Base-by-base conservation (phyloP, 2,797 vertebrate genomes). In the Danio albolineatus region DNA sequence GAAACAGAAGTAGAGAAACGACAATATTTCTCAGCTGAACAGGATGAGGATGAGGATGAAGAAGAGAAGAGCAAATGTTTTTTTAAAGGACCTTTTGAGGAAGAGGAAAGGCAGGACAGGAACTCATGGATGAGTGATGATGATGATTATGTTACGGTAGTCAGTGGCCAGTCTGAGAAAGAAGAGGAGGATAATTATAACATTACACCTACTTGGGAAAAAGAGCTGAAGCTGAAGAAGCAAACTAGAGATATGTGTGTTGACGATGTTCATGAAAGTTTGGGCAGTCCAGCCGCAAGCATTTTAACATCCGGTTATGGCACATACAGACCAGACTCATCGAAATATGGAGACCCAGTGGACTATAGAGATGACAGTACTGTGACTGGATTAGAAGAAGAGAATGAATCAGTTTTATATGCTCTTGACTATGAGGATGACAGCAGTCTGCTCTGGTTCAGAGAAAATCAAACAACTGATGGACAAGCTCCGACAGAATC, bases 301-400 rank as follows among this genome's bases (percentile, higher is more conserved):
- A 56, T 88, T 59, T 80, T 90, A 83, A 94, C 93, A 0, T 94
- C 92, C 0, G 93, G 91, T 3, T 93, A 93, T 10, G 90, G 90
- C 44, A 94, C 91, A 4, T 89, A 86, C 82, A 85, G 87, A 60
- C 85, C 88, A 0, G 87, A 80, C 60, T 86, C 84, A 0, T 69
- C 46, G 36, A 85, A 82, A 74, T 91, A 91, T 70, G 90, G 57
- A 64, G 66, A 89, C 51, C 84, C 65, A 19, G 82, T 71, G 16
- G 88, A 89, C 64, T 79, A 56, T 83, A 46, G 78, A 21, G 89
- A 91, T 14, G 80, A 90, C 53, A 78, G 81, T 48, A 88, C 85
- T 73, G 46, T 90, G 4, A 67, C 73, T 0, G 88, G 87, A 79
- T 87, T 89, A 0, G 91, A 82, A 56, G 56, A 80, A 5, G 76